Evolutionary conservation across 2,113 vertebrate genomes (phyloP), one percentile per base, ranked within the genome.

Genomic region (Catagonus wagneri): DNA sequence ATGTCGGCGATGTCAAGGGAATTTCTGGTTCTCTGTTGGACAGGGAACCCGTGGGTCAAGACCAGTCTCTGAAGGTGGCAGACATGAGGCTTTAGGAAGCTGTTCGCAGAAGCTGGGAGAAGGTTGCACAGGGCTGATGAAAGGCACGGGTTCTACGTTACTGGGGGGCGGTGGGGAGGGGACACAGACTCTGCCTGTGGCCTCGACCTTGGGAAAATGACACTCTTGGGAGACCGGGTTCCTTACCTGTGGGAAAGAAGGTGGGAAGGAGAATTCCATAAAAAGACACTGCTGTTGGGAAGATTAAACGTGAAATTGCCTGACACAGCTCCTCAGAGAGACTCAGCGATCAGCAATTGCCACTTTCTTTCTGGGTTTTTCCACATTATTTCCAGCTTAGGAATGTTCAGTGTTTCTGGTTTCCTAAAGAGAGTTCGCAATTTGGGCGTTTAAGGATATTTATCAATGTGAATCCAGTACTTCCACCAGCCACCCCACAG

Each of bases 321-420:
- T n/a, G 17, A 39, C 36, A 20, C 29, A 13, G 36, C 2, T 13
- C 29, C 34, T 90, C 23, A 63, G 8, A 52, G 12, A 1, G 1
- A 2, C 7, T 23, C 13, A 2, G 22, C n/a, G 19, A 4, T 44
- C 22, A 56, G 1, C 15, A 54, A 0, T 1, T 7, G 4, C 27
- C 27, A 7, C 13, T 80, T 75, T 74, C 80, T 83, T 25, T 39
- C 20, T 7, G 0, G 6, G 7, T 14, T 78, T 36, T 71, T 39
- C 27, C 1, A 0, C 3, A 4, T 52, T n/a, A 32, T 72, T 61
- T 5, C 0, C 23, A 76, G 27, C 22, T 39, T 32, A 76, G 32
- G n/a, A 74, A 17, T 65, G 1, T 29, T 60, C 27, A 14, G 36
- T 14, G 7, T 20, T 71, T 20, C n/a, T 58, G 60, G 1, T 63